A percentile compares a stretch with the other conserved stretches of the same genome.
These are phyloP conservation scores for Macrosiphum euphorbiae DNA, from an alignment of 2,888 invertebrate genomes.

Conservation along the genomic window DNA sequence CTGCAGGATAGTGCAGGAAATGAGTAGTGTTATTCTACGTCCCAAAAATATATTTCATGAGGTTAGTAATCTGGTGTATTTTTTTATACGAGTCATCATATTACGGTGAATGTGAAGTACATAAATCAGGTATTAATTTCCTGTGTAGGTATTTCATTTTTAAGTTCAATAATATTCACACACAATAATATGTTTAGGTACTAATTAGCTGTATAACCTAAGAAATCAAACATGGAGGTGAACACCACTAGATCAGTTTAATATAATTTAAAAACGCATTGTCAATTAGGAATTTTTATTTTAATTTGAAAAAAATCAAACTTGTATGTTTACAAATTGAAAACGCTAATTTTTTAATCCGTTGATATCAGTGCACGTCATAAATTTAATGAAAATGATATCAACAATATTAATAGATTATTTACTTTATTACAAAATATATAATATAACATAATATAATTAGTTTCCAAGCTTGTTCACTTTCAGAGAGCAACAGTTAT, in stretches of 20 bases:
- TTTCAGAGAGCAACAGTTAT: background rate
- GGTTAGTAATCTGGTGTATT: background rate
- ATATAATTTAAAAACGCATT: background rate
- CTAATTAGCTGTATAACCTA: background rate
- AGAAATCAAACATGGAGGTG: background rate
- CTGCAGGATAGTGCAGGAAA: background rate
- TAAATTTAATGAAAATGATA: background rate
- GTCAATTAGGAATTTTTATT: background rate
- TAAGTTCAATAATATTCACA: background rate
- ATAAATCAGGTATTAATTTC: conserved; percentile 38
- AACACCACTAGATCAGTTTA: background rate
- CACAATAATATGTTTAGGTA: no score
- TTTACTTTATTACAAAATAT: background rate
- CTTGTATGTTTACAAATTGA: background rate
- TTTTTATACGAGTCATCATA: background rate
- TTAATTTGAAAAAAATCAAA: background rate
- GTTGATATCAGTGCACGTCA: background rate
- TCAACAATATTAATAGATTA: background rate
- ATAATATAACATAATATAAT: background rate
- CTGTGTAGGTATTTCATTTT: background rate
- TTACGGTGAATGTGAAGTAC: background rate
- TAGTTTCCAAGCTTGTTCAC: background rate
- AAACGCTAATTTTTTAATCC: no score
- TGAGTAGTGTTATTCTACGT: background rate
- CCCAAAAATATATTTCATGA: background rate